Evolutionary conservation across 2,888 invertebrate genomes (phyloP).

Genomic region (Xylophagus ater): DNA sequence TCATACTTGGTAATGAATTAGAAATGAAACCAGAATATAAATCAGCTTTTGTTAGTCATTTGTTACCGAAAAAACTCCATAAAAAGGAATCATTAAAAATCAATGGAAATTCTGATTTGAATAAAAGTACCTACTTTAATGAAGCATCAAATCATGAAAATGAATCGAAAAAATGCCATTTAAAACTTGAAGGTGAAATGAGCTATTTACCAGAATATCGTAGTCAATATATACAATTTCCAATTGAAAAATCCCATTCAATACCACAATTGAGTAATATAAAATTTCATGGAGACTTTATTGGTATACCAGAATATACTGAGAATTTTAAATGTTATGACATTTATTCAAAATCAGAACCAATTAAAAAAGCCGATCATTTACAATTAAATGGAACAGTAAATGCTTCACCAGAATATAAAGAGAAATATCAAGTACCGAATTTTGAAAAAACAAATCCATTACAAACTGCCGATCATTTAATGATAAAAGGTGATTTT

Average conservation of each 20-base stretch:
- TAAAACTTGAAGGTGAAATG: constrained; percentile 20
- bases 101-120: constrained; percentile 4
- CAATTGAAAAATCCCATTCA: constrained; percentile 35
- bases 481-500: constrained; percentile 32
- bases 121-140: not conserved
- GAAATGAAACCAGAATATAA: constrained; percentile 29
- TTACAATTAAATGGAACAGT: constrained; percentile 30
- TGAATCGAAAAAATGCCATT: constrained; percentile 25
- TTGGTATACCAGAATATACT: constrained; percentile 33
- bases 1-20: constrained; percentile 24
- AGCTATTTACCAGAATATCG: constrained; percentile 31
- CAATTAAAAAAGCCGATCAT: constrained; percentile 36
- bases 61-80: constrained; percentile 22
- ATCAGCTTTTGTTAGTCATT: constrained; percentile 31
- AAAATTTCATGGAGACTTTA: constrained; percentile 33
- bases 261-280: constrained; percentile 37
- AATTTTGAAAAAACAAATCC: constrained; percentile 26
- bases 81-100: constrained; percentile 7
- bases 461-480: constrained; percentile 30
- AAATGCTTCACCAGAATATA: constrained; percentile 29
- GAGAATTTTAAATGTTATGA: constrained; percentile 37
- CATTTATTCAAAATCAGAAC: constrained; percentile 34
- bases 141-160: not conserved
- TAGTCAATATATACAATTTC: constrained; percentile 32
- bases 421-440: constrained; percentile 31